Percentiles rank a stretch among this genome's conserved stretches.
Conservation (phyloP, 2,113 vertebrate species). For the Prionailurus bengalensis region DNA sequence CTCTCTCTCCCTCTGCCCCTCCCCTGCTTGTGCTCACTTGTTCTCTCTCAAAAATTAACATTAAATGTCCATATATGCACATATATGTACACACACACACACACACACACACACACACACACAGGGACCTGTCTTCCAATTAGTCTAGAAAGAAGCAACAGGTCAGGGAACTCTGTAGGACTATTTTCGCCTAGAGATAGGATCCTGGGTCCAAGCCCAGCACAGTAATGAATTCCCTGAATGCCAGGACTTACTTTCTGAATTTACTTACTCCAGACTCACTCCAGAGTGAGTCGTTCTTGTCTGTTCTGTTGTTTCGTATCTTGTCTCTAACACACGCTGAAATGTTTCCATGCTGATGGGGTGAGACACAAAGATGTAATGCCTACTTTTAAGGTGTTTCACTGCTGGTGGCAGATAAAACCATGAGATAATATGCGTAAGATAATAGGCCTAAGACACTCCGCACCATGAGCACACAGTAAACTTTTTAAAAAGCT, state of each 20-base stretch:
- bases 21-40: too few species aligned
- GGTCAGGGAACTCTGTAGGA: not conserved
- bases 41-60: too few species aligned
- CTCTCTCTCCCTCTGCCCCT: too few species aligned
- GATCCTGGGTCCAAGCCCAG: not conserved
- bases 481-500: not conserved
- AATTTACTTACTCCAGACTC: not conserved
- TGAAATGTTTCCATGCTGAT: not conserved
- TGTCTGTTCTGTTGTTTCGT: not conserved
- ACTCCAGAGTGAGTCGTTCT: too few species aligned
- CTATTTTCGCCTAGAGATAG: not conserved
- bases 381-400: not conserved
- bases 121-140: not conserved
- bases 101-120: too few species aligned
- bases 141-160: not conserved
- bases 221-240: fast-evolving
- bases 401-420: not conserved
- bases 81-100: too few species aligned
- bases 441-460: not conserved
- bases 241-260: not conserved
- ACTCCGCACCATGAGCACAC: fast-evolving
- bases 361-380: not conserved
- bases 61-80: too few species aligned
- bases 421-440: fast-evolving
- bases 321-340: not conserved